A percentile compares a stretch with the other conserved stretches of the same genome.
phyloP scores from a whole-genome alignment of 2,113 vertebrate genomes.

The Epinephelus moara region DNA sequence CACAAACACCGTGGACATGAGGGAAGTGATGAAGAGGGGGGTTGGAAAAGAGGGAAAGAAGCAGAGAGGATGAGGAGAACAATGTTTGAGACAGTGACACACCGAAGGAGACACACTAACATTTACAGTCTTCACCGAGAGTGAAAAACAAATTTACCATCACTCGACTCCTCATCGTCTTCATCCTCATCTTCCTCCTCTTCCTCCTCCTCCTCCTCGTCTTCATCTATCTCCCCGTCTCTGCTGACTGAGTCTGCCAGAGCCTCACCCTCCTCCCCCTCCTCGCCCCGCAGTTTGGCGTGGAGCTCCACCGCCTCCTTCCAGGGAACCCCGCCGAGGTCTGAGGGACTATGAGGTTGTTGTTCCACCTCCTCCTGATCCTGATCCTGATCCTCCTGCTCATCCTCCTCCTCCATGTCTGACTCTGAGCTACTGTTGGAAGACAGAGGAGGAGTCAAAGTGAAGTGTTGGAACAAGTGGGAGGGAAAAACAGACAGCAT shows the following conservation, averaged over 20 bases:
- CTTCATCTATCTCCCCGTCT: slow-evolving; percentile 77
- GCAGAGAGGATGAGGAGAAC: slow-evolving; percentile 43
- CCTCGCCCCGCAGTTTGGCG: slow-evolving; percentile 88
- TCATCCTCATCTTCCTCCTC: slow-evolving; percentile 68
- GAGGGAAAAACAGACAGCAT: not conserved
- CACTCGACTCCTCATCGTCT: slow-evolving; percentile 87
- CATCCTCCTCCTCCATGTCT: slow-evolving; percentile 92
- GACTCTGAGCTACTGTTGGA: slow-evolving; percentile 94
- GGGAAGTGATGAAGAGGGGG: slow-evolving; percentile 30
- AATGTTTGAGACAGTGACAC: slow-evolving; percentile 31
- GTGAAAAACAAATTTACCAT: slow-evolving; percentile 83
- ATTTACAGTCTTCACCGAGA: not conserved
- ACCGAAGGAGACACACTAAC: not conserved
- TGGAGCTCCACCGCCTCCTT: slow-evolving; percentile 94
- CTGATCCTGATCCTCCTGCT: slow-evolving; percentile 79
- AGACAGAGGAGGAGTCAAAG: not conserved
- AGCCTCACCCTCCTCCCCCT: slow-evolving; percentile 67
- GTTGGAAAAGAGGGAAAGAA: slow-evolving; percentile 15
- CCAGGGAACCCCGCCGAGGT: slow-evolving; percentile 94
- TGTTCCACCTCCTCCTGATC: slow-evolving; percentile 81
- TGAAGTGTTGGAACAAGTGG: not conserved
- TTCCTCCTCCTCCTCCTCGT: slow-evolving; percentile 53
- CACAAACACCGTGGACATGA: slow-evolving; percentile 35
- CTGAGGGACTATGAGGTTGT: slow-evolving; percentile 84
- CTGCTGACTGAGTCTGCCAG: slow-evolving; percentile 60